Conservation (phyloP, 2,888 invertebrate species). For the Lumbricus terrestris region DNA sequence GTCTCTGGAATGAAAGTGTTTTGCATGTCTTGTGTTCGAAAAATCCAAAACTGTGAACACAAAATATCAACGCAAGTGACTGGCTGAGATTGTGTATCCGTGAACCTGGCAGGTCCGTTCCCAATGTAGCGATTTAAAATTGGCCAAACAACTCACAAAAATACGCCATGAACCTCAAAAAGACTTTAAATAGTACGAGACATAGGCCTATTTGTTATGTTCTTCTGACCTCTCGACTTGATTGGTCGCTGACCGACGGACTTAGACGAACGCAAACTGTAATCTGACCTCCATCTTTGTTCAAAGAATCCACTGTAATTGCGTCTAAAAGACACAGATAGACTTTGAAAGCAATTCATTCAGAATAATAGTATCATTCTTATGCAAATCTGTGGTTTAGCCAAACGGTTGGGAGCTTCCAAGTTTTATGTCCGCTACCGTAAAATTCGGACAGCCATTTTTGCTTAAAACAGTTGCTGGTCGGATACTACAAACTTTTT, state of each 20-base stretch:
- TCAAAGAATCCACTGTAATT: slow-evolving; percentile 52
- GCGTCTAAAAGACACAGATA: slow-evolving; percentile 42
- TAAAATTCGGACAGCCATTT: too few species aligned
- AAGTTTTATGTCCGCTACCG: too few species aligned
- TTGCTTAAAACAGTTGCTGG: too few species aligned
- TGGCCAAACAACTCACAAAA: too few species aligned
- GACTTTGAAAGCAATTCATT: background rate
- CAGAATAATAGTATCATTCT: too few species aligned
- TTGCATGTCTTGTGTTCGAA: background rate
- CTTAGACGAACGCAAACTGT: slow-evolving; percentile 71
- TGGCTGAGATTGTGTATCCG: background rate
- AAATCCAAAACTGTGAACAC: background rate
- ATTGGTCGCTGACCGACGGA: slow-evolving; percentile 10
- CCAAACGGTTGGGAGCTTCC: too few species aligned
- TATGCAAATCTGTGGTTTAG: too few species aligned
- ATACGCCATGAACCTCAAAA: too few species aligned
- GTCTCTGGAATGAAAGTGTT: background rate
- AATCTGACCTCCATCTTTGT: slow-evolving; percentile 71
- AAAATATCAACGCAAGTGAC: background rate
- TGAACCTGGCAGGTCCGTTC: too few species aligned
- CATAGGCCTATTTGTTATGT: too few species aligned
- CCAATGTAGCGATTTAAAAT: background rate
- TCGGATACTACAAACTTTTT: too few species aligned
- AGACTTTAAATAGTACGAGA: too few species aligned
- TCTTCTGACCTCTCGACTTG: background rate